A percentile compares a stretch with the other conserved stretches of the same genome.
Conservation (phyloP, 2,113 vertebrate genomes). For the Erinaceus europaeus region DNA sequence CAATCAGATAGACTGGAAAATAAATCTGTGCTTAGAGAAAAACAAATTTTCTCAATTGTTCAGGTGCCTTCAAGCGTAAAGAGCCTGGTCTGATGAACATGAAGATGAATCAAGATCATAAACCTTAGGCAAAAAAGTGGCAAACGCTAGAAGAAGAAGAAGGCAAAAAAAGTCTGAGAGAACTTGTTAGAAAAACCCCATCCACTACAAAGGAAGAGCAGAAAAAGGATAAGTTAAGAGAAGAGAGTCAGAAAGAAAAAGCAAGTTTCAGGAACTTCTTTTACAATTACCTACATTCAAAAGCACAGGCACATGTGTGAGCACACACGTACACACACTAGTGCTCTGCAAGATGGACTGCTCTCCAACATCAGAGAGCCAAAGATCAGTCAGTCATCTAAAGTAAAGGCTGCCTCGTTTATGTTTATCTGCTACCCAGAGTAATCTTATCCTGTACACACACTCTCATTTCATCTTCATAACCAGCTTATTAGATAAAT, state of each 20-base stretch:
- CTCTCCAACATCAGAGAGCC: neutral
- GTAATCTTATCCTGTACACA: neutral
- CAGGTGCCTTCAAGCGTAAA: neutral
- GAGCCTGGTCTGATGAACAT: neutral
- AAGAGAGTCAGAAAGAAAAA: neutral
- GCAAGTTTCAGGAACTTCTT: neutral
- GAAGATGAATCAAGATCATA: neutral
- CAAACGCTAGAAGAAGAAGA: no score
- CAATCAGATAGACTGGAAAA: no score
- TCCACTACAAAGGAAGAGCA: neutral
- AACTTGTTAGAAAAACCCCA: neutral
- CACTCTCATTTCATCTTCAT: neutral
- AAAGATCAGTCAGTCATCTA: neutral
- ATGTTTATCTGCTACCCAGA: neutral
- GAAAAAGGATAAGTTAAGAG: neutral
- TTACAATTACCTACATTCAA: neutral
- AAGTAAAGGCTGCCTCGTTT: neutral
- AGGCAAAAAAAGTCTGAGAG: neutral
- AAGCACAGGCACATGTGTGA: no score
- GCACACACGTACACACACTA: neutral
- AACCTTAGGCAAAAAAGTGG: neutral
- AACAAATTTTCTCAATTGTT: neutral
- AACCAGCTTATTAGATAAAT: neutral
- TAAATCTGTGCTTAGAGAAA: neutral
- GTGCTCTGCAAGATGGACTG: neutral